Evolutionary conservation across 2,797 vertebrate species (phyloP).

Genomic region (Pachyuromys duprasi): DNA sequence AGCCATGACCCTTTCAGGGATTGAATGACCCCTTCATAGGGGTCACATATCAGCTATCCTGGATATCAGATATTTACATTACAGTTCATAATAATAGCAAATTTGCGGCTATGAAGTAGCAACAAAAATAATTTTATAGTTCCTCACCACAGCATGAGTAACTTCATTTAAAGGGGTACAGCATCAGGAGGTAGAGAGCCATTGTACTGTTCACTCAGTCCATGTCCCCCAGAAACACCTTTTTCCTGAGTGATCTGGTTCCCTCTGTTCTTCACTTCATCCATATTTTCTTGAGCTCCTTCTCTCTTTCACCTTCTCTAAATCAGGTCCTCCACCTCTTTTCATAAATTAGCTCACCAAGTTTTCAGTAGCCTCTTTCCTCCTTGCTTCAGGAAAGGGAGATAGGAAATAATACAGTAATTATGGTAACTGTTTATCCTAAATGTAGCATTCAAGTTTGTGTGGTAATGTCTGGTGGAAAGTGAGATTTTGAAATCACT

Average conservation of each 20-base stretch:
- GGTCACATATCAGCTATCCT: neutral
- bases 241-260: neutral
- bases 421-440: neutral
- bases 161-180: neutral
- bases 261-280: neutral
- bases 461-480: constrained; percentile 55
- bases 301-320: neutral
- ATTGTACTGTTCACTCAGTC: neutral
- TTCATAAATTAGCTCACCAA: neutral
- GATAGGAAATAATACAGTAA: neutral
- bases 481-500: constrained; percentile 56
- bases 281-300: neutral
- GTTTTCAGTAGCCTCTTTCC: neutral
- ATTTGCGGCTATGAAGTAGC: neutral
- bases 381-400: neutral
- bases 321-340: neutral
- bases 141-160: neutral
- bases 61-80: neutral
- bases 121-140: neutral
- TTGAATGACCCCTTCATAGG: neutral
- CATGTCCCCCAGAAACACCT: neutral
- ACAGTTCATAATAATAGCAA: neutral
- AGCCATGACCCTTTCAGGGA: neutral
- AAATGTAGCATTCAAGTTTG: neutral
- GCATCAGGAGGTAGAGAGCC: neutral